These are phyloP conservation scores for Nomada goodeniana DNA, from an alignment of 2,888 invertebrate genomes.

Conservation along the genomic window DNA sequence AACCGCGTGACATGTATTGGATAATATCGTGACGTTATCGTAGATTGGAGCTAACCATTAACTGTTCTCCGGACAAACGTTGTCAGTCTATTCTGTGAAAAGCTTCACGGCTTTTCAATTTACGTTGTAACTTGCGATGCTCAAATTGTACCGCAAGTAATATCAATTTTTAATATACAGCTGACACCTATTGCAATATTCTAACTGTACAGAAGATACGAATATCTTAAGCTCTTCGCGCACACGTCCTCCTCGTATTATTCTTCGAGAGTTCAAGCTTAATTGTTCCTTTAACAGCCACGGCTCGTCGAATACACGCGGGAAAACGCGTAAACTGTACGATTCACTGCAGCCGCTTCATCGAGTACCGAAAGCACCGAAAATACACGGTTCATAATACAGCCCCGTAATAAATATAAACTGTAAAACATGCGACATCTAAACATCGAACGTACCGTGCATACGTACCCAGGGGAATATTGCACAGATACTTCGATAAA, in stretches of 20 bases:
- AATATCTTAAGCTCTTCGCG: not conserved
- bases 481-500: not conserved
- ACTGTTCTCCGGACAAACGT: too few species aligned
- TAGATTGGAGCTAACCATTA: too few species aligned
- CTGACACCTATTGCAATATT: too few species aligned
- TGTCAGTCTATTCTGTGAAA: too few species aligned
- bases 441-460: not conserved
- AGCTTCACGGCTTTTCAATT: too few species aligned
- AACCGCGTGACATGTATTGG: too few species aligned
- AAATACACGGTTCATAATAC: conserved; percentile 2
- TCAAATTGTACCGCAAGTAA: too few species aligned
- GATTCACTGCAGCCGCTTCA: too few species aligned
- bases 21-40: too few species aligned
- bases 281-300: not conserved
- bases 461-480: not conserved
- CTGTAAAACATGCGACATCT: not conserved
- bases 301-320: not conserved
- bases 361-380: not conserved
- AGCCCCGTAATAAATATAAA: not conserved
- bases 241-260: not conserved
- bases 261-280: not conserved
- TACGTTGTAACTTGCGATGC: too few species aligned
- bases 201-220: too few species aligned
- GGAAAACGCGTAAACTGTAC: not conserved
- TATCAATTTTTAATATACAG: too few species aligned